phyloP scores from a whole-genome alignment of 2,888 invertebrate species.

The Hofmannophila pseudospretella region DNA sequence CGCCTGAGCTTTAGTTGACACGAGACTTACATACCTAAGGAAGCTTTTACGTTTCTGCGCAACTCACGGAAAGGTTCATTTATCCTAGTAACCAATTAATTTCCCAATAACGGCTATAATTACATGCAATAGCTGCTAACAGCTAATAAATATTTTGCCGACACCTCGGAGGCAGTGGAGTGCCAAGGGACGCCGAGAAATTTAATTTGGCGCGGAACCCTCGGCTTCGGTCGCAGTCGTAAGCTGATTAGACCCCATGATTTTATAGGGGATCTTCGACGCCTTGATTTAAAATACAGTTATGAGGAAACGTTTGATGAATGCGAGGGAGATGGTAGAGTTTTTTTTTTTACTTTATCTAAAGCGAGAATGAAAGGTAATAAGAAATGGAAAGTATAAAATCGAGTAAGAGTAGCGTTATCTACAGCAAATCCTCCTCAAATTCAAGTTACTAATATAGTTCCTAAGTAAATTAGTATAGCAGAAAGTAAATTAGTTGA shows the following conservation, averaged over 20 bases:
- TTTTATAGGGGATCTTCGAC: conserved; percentile 6
- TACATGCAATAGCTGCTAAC: conserved; percentile 9
- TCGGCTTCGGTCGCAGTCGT: conserved; percentile 5
- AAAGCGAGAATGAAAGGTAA: too few species aligned
- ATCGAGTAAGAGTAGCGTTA: too few species aligned
- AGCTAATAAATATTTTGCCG: conserved; percentile 14
- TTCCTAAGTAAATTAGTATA: too few species aligned
- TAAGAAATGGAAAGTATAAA: too few species aligned
- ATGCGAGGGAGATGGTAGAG: neutral
- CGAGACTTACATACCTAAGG: neutral
- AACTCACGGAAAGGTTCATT: too few species aligned
- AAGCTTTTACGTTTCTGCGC: too few species aligned
- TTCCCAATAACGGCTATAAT: neutral
- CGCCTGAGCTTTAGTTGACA: too few species aligned
- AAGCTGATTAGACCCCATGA: conserved; percentile 13
- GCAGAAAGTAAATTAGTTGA: too few species aligned
- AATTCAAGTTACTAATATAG: too few species aligned
- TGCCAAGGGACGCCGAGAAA: conserved; percentile 3
- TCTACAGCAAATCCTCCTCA: too few species aligned
- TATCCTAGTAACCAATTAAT: neutral
- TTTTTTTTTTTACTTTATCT: too few species aligned
- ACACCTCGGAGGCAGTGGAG: neutral
- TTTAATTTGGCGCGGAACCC: conserved; percentile 12
- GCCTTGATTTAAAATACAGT: neutral
- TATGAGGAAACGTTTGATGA: conserved; percentile 4